Base-by-base conservation (phyloP, 2,797 vertebrate species). In the Percopsis omiscomaycus region DNA sequence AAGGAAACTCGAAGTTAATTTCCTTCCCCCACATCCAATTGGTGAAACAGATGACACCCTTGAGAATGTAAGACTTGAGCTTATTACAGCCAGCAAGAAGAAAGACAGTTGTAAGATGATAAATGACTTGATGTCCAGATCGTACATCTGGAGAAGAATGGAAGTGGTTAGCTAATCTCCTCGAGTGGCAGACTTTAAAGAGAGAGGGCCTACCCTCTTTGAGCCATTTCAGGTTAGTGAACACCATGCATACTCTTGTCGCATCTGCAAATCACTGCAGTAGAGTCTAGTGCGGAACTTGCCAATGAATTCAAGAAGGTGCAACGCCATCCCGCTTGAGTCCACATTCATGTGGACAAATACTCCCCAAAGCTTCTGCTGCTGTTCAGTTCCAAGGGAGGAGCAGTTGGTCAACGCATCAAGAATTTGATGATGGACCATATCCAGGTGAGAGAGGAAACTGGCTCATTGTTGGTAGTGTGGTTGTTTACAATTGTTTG, bases 321-420 rank as follows among this genome's bases (percentile, higher is more conserved):
- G 72, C 59, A 75, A 29, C 32, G 27, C 60, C 1, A 5, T 81
- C 13, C 66, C 73, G 0, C 59, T 81, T 30, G 64, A 73, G 15
- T 55, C 73, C 0, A 73, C 54, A 0, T 73, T 78, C 13, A 49
- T 64, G 5, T 73, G 59, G 75, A 82, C 65, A 32, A 8, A 46
- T 56, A 69, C 59, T 71, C 27, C 0, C 59, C 64, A 59, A 71
- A n/a, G n/a, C n/a, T n/a, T n/a, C n/a, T n/a, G n/a, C n/a, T n/a
- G 0, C 1, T 74, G 1, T 75, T 75, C 61, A 72, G 37, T 8
- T 5, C 9, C 3, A 71, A 67, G 13, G 69, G 73, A 37, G 79
- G 73, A 51, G 61, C 22, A 0, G 52, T 50, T 11, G 75, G 79
- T 1, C 64, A 73, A 61, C 48, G 49, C 61, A 52, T 81, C 4